Evolutionary conservation across 1,140 invertebrate genomes (phyloP).

Genomic region (Whitmania pigra): DNA sequence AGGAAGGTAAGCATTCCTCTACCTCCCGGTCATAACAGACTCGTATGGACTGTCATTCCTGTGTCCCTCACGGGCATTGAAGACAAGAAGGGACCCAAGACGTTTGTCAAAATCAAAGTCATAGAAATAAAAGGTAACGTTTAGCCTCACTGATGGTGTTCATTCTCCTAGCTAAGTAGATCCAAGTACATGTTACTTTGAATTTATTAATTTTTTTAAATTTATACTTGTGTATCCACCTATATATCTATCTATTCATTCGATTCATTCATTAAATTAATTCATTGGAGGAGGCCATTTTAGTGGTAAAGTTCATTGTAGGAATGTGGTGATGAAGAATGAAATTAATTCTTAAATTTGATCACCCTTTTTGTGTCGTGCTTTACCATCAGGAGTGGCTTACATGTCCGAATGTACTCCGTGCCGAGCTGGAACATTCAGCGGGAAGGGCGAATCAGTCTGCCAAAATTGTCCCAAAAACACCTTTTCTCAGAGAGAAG

Average conservation of each 20-base stretch:
- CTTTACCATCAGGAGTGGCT: conserved; percentile 44
- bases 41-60: background rate
- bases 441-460: conserved; percentile 38
- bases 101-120: conserved; percentile 3
- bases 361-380: background rate
- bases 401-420: conserved; percentile 50
- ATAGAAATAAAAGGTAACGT: conserved; percentile 21
- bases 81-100: background rate
- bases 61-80: background rate
- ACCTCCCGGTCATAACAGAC: conserved; percentile 2
- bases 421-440: conserved; percentile 49
- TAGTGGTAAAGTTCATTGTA: too few species aligned
- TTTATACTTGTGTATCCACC: too few species aligned
- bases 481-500: conserved; percentile 42
- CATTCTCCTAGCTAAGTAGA: conserved; percentile 16
- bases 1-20: conserved; percentile 36
- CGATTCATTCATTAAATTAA: too few species aligned
- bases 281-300: too few species aligned
- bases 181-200: too few species aligned
- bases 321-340: too few species aligned
- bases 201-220: too few species aligned
- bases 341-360: too few species aligned
- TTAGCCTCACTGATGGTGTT: conserved; percentile 6
- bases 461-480: conserved; percentile 47
- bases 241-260: background rate